Base-by-base conservation (phyloP, 2,113 vertebrate genomes). In the Phycodurus eques region DNA sequence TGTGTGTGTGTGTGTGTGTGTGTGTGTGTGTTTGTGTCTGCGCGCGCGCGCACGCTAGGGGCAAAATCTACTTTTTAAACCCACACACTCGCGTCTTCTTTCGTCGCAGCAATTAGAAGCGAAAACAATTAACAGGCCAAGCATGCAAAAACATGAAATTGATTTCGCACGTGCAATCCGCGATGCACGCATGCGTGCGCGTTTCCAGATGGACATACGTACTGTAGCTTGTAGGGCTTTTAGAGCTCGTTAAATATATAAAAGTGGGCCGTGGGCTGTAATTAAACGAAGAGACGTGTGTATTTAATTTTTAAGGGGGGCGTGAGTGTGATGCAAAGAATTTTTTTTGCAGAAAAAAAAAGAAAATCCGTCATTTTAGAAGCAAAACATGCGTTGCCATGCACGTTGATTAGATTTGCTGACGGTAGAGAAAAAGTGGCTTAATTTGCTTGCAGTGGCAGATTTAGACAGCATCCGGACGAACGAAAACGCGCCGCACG, bases 41-140 rank as follows among this genome's bases (percentile, higher is more conserved):
- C 11, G 35, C 10, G 17, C 76, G 79, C 77, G 85, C 84, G 75
- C 83, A 80, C 81, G 91, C 91, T 90, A 87, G 87, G 76, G 91
- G 91, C 91, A 76, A 91, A 89, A 92, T 89, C 88, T 85, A 79
- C 84, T 88, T 90, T 92, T 88, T 75, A 65, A 91, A 88, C 88
- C 86, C 88, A 82, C 83, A 80, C 85, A 80, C 88, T 84, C 88
- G 75, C 87, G 88, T 88, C 88, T 86, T 87, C 88, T 87, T 81
- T 61, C 31, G 31, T 61, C 15, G 47, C 68, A 75, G 83, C 88
- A 91, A 84, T 91, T 89, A 90, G 80, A 73, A 73, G 12, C 15
- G 61, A 80, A 80, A 72, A 69, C 90, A 91, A 91, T 91, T 90
- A 89, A 86, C 85, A 85, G 82, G 59, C 59, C 59, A 61, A 87